Percentiles rank a stretch among this genome's conserved stretches.
These are phyloP conservation scores for Aphelinus certus DNA, from an alignment of 1,140 invertebrate species.

Conservation along the genomic window DNA sequence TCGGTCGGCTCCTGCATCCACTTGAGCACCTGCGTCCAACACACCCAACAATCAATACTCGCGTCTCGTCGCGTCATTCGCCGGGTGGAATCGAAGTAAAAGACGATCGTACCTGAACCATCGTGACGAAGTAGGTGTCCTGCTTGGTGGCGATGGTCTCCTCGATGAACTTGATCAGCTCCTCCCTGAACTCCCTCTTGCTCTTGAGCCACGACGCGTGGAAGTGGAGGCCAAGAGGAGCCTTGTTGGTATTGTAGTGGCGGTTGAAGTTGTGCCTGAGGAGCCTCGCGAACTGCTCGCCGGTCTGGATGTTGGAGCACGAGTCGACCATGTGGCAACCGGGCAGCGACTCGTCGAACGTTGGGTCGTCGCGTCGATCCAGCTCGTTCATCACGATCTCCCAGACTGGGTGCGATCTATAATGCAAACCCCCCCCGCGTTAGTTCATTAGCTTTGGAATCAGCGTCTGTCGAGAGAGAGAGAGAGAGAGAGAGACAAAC, in stretches of 20 bases:
- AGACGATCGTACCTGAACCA: conserved; percentile 74
- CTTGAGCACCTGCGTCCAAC: conserved; percentile 80
- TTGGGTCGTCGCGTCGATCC: conserved; percentile 89
- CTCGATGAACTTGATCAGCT: conserved; percentile 93
- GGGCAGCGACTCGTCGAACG: conserved; percentile 88
- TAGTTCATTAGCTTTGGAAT: too few relatives aligned
- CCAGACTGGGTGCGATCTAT: conserved; percentile 89
- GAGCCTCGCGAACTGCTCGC: conserved; percentile 87
- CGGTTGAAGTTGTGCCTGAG: conserved; percentile 94
- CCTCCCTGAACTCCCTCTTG: conserved; percentile 91
- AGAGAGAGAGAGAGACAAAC: conserved; percentile 2
- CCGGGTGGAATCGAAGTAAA: neutral
- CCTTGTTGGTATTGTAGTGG: conserved; percentile 91
- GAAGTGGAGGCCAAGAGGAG: conserved; percentile 94
- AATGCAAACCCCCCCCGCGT: neutral
- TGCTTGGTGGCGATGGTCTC: conserved; percentile 84
- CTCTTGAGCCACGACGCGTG: conserved; percentile 95
- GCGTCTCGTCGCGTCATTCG: too few relatives aligned
- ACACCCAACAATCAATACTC: neutral
- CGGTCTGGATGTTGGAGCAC: conserved; percentile 89
- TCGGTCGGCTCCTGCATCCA: conserved; percentile 98
- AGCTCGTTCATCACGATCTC: conserved; percentile 97
- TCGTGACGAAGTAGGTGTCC: conserved; percentile 95
- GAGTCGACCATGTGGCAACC: conserved; percentile 95
- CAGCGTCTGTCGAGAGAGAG: too few relatives aligned